These are phyloP conservation scores for Drosophila rufa DNA, from an alignment of 1,140 invertebrate species.

Conservation along the genomic window DNA sequence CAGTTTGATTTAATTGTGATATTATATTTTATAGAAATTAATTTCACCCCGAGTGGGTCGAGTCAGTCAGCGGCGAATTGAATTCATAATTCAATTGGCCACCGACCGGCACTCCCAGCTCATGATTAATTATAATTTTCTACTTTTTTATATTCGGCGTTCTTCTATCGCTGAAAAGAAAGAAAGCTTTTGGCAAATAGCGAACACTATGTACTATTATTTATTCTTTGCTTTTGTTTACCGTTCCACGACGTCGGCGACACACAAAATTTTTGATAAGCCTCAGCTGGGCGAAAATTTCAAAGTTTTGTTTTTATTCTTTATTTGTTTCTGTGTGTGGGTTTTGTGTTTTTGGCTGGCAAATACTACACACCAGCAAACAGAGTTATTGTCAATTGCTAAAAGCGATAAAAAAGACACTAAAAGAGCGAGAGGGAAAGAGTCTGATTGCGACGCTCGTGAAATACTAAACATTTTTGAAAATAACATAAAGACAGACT, in stretches of 20 bases:
- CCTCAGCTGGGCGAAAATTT: constrained; percentile 45
- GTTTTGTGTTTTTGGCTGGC: constrained; percentile 18
- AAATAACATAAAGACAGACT: neutral
- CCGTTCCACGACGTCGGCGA: constrained; percentile 37
- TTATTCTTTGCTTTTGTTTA: constrained; percentile 74
- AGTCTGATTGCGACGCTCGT: neutral
- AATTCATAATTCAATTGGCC: constrained; percentile 41
- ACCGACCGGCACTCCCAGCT: constrained; percentile 22
- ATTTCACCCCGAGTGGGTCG: constrained; percentile 16
- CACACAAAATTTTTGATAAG: constrained; percentile 70
- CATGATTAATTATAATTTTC: constrained; percentile 65
- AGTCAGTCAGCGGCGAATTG: neutral
- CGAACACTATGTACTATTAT: constrained; percentile 42
- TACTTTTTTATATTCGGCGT: constrained; percentile 26
- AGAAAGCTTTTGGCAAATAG: constrained; percentile 43
- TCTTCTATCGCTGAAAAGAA: constrained; percentile 37
- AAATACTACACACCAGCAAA: constrained; percentile 9
- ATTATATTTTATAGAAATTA: constrained; percentile 35
- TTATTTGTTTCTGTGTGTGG: neutral
- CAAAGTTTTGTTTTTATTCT: constrained; percentile 28
- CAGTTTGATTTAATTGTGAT: constrained; percentile 31
- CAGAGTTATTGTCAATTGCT: constrained; percentile 49
- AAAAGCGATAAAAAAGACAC: constrained; percentile 38
- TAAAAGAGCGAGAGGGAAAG: constrained; percentile 6
- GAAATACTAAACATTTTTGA: neutral